phyloP scores from a whole-genome alignment of 2,113 vertebrate genomes.

The Pygoscelis antarcticus region DNA sequence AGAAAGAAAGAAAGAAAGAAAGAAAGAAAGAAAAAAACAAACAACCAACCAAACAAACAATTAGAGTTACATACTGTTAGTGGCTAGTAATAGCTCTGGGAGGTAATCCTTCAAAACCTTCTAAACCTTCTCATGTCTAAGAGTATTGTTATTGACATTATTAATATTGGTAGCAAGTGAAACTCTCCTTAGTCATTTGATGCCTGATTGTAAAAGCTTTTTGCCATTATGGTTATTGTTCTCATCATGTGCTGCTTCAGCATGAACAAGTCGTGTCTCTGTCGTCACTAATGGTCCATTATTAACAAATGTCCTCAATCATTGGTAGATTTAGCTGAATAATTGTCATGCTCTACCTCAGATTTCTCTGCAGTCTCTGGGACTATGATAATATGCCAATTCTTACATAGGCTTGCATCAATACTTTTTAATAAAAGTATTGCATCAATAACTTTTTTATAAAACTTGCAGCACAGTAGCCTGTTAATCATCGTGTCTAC shows the following conservation, averaged over 20 bases:
- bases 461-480: not conserved
- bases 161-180: not conserved
- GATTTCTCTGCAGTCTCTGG: not conserved
- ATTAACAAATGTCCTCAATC: not conserved
- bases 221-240: not conserved
- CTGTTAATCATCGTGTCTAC: not conserved
- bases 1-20: too few species aligned
- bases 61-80: not conserved
- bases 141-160: not conserved
- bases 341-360: not conserved
- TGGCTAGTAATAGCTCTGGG: not conserved
- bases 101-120: not conserved
- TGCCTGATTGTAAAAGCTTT: conserved; percentile 27
- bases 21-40: too few species aligned
- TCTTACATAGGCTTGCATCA: not conserved
- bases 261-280: not conserved
- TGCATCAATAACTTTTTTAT: not conserved
- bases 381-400: not conserved
- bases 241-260: not conserved
- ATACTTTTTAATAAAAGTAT: not conserved
- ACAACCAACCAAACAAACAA: rapidly evolving
- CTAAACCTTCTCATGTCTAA: not conserved
- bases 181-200: not conserved
- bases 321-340: not conserved
- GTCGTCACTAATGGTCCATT: not conserved